Evolutionary conservation across 2,113 vertebrate species (phyloP).

Genomic region (Edolisoma coerulescens): DNA sequence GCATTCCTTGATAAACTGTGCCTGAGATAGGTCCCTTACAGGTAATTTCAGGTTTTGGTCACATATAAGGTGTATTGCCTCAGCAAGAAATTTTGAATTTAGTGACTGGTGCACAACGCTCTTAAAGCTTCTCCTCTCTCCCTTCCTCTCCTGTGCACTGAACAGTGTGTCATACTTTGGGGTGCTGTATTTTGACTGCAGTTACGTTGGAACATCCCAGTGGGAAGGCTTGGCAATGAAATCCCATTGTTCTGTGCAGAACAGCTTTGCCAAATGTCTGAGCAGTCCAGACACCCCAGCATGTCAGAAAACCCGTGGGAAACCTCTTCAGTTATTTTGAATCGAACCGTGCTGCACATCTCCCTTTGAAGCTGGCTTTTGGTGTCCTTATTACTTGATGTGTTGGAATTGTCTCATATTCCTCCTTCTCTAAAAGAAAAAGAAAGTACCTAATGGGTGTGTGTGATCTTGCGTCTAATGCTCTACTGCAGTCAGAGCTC

Average conservation of each 20-base stretch:
- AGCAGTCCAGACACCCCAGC: background rate
- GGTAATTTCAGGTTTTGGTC: background rate
- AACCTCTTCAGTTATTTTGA: background rate
- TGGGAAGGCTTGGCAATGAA: background rate
- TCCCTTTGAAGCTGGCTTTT: background rate
- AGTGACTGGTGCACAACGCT: background rate
- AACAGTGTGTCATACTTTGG: background rate
- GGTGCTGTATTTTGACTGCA: background rate
- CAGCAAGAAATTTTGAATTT: background rate
- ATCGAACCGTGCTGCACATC: fast-evolving
- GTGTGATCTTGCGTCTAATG: background rate
- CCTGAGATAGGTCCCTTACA: background rate
- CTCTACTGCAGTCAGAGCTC: background rate
- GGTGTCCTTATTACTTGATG: background rate
- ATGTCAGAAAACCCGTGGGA: background rate
- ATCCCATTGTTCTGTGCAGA: background rate
- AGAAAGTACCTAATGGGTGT: background rate
- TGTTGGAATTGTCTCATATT: background rate
- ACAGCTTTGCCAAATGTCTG: background rate
- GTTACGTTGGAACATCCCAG: background rate
- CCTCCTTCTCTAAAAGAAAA: background rate
- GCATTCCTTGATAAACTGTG: background rate
- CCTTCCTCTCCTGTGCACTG: background rate
- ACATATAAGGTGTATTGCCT: background rate
- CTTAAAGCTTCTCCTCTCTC: background rate